These are phyloP conservation scores for Pardalotus punctatus DNA, from an alignment of 2,113 vertebrate genomes.

Conservation along the genomic window DNA sequence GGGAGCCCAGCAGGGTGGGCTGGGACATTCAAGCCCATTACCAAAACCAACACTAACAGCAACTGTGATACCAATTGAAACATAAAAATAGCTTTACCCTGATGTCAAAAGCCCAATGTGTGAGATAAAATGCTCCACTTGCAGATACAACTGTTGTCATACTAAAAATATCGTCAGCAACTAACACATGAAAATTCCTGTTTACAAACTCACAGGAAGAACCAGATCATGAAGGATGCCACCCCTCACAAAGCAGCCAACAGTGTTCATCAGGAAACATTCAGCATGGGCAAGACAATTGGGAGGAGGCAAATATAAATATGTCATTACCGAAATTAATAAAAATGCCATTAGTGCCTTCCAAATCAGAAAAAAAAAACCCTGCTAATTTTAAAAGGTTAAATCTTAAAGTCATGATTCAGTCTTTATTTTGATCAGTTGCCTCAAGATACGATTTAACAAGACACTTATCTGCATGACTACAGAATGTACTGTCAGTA, in stretches of 20 bases:
- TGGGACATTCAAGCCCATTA: neutral
- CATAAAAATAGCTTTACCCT: neutral
- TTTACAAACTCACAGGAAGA: neutral
- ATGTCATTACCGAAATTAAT: neutral
- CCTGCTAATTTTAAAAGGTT: neutral
- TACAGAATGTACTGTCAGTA: neutral
- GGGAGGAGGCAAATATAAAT: neutral
- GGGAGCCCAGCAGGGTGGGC: rapidly evolving
- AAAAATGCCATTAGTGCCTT: neutral
- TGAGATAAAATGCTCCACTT: neutral
- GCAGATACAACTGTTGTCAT: neutral
- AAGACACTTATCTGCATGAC: neutral
- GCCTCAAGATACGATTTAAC: neutral
- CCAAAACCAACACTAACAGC: neutral
- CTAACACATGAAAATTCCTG: neutral
- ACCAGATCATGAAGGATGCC: neutral
- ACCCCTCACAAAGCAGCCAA: neutral
- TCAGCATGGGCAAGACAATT: neutral
- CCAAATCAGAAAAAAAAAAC: neutral
- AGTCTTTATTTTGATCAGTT: neutral
- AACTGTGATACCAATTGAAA: neutral
- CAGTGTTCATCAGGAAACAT: neutral
- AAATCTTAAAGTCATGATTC: neutral
- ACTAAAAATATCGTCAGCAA: neutral
- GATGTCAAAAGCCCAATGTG: neutral